Evolutionary conservation across 2,113 vertebrate genomes (phyloP).

Genomic region (Regulus satrapa): DNA sequence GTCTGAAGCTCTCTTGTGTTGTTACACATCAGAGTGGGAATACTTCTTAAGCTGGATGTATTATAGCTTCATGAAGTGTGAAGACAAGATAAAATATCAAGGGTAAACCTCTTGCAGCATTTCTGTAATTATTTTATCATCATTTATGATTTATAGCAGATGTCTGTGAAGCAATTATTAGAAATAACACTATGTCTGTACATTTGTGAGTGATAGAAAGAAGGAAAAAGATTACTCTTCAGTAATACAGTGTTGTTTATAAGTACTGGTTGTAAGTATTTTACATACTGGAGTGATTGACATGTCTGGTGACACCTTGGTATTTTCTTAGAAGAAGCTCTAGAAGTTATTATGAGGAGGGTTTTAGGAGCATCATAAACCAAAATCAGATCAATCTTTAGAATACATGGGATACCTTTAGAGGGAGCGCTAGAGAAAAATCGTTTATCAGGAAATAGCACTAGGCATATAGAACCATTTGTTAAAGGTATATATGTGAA

Average conservation of each 20-base stretch:
- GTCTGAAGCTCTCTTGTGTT: not conserved
- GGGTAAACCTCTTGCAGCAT: not conserved
- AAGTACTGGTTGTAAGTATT: not conserved
- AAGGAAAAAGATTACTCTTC: not conserved
- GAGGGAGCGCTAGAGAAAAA: not conserved
- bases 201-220: not conserved
- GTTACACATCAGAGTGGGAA: not conserved
- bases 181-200: not conserved
- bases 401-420: not conserved
- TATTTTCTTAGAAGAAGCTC: not conserved
- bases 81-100: constrained; percentile 30
- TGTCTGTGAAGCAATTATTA: not conserved
- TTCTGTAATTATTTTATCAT: constrained; percentile 45
- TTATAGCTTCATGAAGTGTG: not conserved
- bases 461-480: not conserved
- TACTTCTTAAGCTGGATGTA: not conserved
- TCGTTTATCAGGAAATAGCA: not conserved
- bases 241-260: not conserved
- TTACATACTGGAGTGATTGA: not conserved
- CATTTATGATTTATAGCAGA: constrained; percentile 17
- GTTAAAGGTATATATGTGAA: not conserved
- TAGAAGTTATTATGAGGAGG: not conserved
- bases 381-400: not conserved
- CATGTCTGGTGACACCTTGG: not conserved
- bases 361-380: not conserved